Conservation (phyloP, 2,113 vertebrate species). For the Rhineura floridana region DNA sequence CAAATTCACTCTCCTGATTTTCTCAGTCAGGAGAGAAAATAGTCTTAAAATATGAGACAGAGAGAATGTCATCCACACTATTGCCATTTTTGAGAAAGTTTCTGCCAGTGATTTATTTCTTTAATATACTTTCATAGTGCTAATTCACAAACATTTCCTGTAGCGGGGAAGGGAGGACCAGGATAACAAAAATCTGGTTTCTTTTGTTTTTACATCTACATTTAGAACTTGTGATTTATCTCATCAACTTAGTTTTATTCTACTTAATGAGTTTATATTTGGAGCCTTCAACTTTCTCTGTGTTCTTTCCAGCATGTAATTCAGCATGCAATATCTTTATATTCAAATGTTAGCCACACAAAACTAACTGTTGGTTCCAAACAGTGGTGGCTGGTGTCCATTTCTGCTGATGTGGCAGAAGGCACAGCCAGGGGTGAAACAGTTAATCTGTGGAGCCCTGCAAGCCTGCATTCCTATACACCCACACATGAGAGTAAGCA, state of each 20-base stretch:
- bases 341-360: neutral
- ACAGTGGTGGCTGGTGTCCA: neutral
- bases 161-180: neutral
- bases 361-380: neutral
- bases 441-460: too few species aligned
- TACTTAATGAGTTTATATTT: neutral
- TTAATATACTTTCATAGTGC: neutral
- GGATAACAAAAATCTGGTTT: neutral
- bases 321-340: neutral
- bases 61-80: neutral
- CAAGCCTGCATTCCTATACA: too few species aligned
- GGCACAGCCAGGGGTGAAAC: too few species aligned
- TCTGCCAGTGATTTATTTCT: constrained; percentile 10
- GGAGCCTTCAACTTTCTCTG: neutral
- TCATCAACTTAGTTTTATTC: neutral
- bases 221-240: neutral
- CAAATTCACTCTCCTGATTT: neutral
- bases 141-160: neutral
- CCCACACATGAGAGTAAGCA: too few species aligned
- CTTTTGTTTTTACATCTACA: neutral
- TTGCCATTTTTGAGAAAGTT: neutral
- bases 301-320: neutral
- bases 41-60: neutral
- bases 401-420: too few species aligned
- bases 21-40: neutral